These are phyloP conservation scores for Microplitis deprimator DNA, from an alignment of 2,888 invertebrate species.

Conservation along the genomic window DNA sequence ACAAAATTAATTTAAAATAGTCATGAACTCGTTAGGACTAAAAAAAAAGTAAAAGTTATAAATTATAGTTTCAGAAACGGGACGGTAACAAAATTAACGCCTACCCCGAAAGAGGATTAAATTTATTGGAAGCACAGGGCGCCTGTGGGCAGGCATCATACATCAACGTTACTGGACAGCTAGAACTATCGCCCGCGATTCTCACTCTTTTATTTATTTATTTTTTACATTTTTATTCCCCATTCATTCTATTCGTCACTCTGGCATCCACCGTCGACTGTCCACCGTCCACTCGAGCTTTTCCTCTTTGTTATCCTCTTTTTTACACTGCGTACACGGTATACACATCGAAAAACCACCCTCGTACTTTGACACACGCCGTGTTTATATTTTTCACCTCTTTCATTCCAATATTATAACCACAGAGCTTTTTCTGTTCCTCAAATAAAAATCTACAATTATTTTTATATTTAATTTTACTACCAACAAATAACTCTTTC, in stretches of 20 bases:
- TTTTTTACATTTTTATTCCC: not conserved
- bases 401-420: not conserved
- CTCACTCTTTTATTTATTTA: not conserved
- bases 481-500: no score
- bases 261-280: not conserved
- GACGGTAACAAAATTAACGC: conserved; percentile 53
- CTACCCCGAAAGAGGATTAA: conserved; percentile 45
- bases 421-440: not conserved
- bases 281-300: no score
- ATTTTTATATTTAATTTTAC: no score
- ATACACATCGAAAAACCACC: not conserved
- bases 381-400: not conserved
- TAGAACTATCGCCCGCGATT: conserved; percentile 41
- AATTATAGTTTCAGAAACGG: conserved; percentile 26
- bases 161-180: conserved; percentile 47
- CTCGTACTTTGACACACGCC: no score
- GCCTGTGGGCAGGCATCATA: conserved; percentile 46
- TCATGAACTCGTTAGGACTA: not conserved
- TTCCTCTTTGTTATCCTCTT: not conserved
- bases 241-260: conserved; percentile 14
- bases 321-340: not conserved
- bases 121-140: conserved; percentile 52
- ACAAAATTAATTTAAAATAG: not conserved
- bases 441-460: not conserved
- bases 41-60: not conserved